Evolutionary conservation across 2,888 invertebrate species (phyloP).

Genomic region (Rhingia campestris): DNA sequence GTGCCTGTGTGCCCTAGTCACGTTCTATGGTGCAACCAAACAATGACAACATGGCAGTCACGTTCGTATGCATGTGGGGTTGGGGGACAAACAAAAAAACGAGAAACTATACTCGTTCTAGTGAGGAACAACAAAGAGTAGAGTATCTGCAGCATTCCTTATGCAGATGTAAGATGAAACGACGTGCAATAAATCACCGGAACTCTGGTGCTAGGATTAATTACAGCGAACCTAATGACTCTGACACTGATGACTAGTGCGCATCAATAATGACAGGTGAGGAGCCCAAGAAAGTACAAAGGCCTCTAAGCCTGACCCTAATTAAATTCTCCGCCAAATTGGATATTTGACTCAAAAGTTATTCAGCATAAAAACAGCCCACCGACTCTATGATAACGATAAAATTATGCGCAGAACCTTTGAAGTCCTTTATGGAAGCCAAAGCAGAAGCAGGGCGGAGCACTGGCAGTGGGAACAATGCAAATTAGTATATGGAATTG

Average conservation of each 20-base stretch:
- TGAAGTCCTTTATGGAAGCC: slow-evolving; percentile 40
- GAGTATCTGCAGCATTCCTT: slow-evolving; percentile 69
- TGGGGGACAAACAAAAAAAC: slow-evolving; percentile 3
- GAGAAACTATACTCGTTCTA: not conserved
- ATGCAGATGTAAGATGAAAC: slow-evolving; percentile 49
- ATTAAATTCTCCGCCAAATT: slow-evolving; percentile 45
- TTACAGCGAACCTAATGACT: slow-evolving; percentile 34
- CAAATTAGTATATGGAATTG: slow-evolving; percentile 69
- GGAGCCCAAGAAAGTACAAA: not conserved
- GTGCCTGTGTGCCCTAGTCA: slow-evolving; percentile 32
- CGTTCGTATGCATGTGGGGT: slow-evolving; percentile 33
- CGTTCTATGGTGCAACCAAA: slow-evolving; percentile 60
- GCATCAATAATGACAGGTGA: slow-evolving; percentile 17
- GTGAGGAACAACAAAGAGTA: slow-evolving; percentile 42
- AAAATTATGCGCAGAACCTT: slow-evolving; percentile 43
- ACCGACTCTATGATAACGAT: not conserved
- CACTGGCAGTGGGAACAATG: slow-evolving; percentile 35
- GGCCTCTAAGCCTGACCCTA: slow-evolving; percentile 25
- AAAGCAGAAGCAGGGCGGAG: slow-evolving; percentile 2
- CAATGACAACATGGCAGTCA: slow-evolving; percentile 67
- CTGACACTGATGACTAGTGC: not conserved
- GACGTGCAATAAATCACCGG: slow-evolving; percentile 60
- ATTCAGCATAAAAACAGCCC: slow-evolving; percentile 20
- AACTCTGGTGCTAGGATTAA: slow-evolving; percentile 35
- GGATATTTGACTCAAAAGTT: slow-evolving; percentile 33